A percentile compares a stretch with the other conserved stretches of the same genome.
phyloP scores from a whole-genome alignment of 2,113 vertebrate species.

The Capra hircus region DNA sequence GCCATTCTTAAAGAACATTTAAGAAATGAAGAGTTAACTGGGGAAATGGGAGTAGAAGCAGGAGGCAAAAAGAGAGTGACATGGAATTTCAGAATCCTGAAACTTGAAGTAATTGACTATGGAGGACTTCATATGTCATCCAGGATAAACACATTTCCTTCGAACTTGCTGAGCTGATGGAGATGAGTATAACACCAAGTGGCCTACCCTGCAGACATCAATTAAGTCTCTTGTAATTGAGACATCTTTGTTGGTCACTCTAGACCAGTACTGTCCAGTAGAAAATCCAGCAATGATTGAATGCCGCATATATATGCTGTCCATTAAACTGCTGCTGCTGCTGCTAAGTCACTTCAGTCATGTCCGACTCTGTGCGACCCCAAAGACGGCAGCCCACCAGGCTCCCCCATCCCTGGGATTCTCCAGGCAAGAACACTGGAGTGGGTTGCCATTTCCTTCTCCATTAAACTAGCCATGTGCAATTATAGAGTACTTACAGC shows the following conservation, averaged over 20 bases:
- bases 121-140: constrained; percentile 71
- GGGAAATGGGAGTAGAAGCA: background rate
- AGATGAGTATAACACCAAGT: background rate
- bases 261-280: background rate
- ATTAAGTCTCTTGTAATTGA: constrained; percentile 71
- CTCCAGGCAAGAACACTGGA: no score
- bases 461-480: background rate
- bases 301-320: background rate
- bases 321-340: background rate
- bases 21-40: constrained; percentile 20
- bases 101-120: constrained; percentile 66
- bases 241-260: background rate
- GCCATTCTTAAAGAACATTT: constrained; percentile 43
- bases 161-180: constrained; percentile 45
- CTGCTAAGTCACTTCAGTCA: no score
- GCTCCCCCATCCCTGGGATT: no score
- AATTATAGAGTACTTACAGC: background rate
- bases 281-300: background rate
- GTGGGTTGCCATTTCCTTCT: no score
- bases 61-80: background rate
- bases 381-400: no score
- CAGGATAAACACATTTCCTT: constrained; percentile 72
- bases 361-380: no score
- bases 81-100: constrained; percentile 16
- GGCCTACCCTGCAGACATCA: background rate